Evolutionary conservation across 2,797 vertebrate species (phyloP).

Genomic region (Microctenopoma steveboyesi): DNA sequence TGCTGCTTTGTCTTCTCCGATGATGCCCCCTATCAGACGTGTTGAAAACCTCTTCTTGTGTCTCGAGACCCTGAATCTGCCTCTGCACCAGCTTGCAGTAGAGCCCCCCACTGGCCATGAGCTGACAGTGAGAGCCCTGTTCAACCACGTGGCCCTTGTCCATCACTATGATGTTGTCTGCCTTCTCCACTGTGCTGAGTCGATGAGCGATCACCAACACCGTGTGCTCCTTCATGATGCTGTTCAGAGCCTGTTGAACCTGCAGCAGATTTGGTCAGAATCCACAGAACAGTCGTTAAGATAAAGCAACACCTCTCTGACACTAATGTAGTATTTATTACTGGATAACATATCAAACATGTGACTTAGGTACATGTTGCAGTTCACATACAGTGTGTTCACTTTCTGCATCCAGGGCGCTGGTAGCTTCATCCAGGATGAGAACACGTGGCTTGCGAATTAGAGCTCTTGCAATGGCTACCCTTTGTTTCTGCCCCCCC

Average conservation of each 20-base stretch:
- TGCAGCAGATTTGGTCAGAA: conserved; percentile 50
- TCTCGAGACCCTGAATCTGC: conserved; percentile 88
- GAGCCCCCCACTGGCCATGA: conserved; percentile 90
- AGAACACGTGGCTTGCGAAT: conserved; percentile 90
- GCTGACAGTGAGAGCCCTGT: conserved; percentile 89
- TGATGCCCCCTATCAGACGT: background rate
- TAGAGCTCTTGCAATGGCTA: conserved; percentile 94
- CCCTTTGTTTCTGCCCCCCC: conserved; percentile 95
- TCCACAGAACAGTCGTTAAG: no score
- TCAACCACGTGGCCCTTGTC: conserved; percentile 87
- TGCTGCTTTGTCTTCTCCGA: conserved; percentile 51
- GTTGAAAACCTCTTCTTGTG: conserved; percentile 52
- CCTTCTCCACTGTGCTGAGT: conserved; percentile 94
- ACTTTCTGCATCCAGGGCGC: conserved; percentile 93
- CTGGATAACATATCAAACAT: no score
- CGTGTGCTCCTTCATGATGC: conserved; percentile 85
- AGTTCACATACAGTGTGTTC: conserved; percentile 89
- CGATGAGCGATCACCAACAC: conserved; percentile 94
- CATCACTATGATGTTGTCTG: conserved; percentile 75
- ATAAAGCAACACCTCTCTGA: conserved; percentile 2
- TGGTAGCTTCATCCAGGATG: conserved; percentile 96
- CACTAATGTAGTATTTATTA: background rate
- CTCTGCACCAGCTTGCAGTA: conserved; percentile 93
- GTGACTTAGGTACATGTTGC: background rate
- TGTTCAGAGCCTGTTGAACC: conserved; percentile 93